Evolutionary conservation across 2,797 vertebrate species (phyloP).

Genomic region (Argentina silus): DNA sequence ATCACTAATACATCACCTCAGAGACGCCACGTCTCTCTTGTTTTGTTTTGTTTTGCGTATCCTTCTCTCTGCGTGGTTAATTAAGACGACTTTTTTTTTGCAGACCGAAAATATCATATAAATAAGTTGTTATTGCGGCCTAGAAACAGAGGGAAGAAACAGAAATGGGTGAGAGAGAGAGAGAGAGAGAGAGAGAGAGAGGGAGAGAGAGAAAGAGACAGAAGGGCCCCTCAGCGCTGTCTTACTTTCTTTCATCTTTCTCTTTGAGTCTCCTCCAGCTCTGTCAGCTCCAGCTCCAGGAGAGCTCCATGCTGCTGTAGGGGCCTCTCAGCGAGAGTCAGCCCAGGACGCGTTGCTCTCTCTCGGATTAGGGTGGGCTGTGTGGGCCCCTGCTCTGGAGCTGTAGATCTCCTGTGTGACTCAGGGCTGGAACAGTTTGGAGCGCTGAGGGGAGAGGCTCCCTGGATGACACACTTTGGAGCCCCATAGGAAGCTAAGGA

Average conservation of each 20-base stretch:
- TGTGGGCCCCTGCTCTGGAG: slow-evolving; percentile 25
- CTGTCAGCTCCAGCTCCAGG: slow-evolving; percentile 41
- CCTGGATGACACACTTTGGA: background rate
- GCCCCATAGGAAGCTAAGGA: background rate
- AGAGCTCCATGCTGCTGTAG: slow-evolving; percentile 32
- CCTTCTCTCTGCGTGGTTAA: slow-evolving; percentile 28
- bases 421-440: background rate
- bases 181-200: slow-evolving; percentile 24
- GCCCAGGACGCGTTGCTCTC: slow-evolving; percentile 47
- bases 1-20: slow-evolving; percentile 54
- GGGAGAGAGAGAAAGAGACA: slow-evolving; percentile 22
- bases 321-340: slow-evolving; percentile 37
- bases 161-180: background rate
- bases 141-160: slow-evolving; percentile 30
- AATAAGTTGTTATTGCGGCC: slow-evolving; percentile 47
- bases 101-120: slow-evolving; percentile 39
- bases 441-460: background rate
- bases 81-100: slow-evolving; percentile 41
- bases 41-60: slow-evolving; percentile 30
- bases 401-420: background rate
- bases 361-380: slow-evolving; percentile 20
- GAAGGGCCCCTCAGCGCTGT: slow-evolving; percentile 49
- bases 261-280: slow-evolving; percentile 68
- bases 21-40: slow-evolving; percentile 42
- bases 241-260: slow-evolving; percentile 65